Evolutionary conservation across 1,140 invertebrate genomes (phyloP), one percentile per base, ranked within the genome.

Genomic region (Prorops nasuta): DNA sequence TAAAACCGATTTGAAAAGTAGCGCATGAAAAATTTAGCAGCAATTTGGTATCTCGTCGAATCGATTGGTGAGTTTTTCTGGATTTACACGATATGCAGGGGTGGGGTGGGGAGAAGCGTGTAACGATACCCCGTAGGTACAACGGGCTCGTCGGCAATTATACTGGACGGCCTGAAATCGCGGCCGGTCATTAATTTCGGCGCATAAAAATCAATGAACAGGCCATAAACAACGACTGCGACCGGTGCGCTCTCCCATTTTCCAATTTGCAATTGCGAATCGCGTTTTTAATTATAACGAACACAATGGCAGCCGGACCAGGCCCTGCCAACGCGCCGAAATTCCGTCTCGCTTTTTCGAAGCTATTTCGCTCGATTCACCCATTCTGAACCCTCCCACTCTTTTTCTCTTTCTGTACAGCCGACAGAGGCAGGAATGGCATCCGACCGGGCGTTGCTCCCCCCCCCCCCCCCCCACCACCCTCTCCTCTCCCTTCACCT

Each of bases 271-370:
- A 76, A 78, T 77, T 78, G 73, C 72, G 73, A 77, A 74, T 77
- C 65, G 76, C 70, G 74, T 78, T 77, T 78, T 78, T 78, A 78
- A 78, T 78, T 78, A 78, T 76, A 78, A 76, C 73, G 72, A 78
- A 78, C 72, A 76, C 73, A 77, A 77, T 76, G 71, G 76, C 70
- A 65, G 68, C 59, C 69, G 51, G 46, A 54, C n/a, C 59, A 43
- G 39, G 21, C 19, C 44, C 21, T 41, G 39, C 38, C 18, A 36
- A 28, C 16, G 3, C 43, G 31, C 41, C 50, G 49, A 22, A 18
- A 24, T 32, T 14, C 31, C 15, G 10, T 17, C 14, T 16, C 35
- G 16, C 9, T 0, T 35, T 20, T 18, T 18, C 28, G 12, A 7
- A 36, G 8, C 9, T 34, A 9, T 47, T 46, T n/a, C 14, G 16